phyloP scores from a whole-genome alignment of 35 echinoderm and acorn worm genomes.

The Hemicentrotus pulcherrimus region DNA sequence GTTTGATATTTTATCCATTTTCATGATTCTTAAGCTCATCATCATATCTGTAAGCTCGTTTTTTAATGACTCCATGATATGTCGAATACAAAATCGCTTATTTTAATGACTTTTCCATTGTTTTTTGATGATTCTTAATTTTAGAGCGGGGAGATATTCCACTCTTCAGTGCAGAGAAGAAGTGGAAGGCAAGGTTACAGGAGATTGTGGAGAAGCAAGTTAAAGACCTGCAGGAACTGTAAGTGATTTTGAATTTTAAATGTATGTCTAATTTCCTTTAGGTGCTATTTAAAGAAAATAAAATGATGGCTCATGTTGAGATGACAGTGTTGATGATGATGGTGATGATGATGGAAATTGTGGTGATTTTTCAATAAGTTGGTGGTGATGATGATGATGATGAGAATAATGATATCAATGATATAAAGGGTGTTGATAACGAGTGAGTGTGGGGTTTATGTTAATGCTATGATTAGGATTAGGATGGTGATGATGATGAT shows the following conservation, averaged over 20 bases:
- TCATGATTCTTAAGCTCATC: no score
- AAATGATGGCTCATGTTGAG: not conserved
- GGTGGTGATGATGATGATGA: not conserved
- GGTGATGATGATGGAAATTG: not conserved
- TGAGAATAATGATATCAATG: no score
- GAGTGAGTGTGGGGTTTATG: no score
- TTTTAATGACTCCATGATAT: no score
- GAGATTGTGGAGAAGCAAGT: constrained; percentile 83
- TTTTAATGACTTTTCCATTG: no score
- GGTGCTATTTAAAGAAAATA: not conserved
- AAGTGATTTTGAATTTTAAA: not conserved
- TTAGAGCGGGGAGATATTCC: constrained; percentile 75
- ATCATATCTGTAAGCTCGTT: no score
- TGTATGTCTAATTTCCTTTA: not conserved
- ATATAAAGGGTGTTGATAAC: no score
- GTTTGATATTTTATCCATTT: no score
- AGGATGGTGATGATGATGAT: not conserved
- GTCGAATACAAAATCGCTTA: no score
- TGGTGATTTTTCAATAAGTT: not conserved
- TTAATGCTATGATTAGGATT: no score
- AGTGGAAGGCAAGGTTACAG: constrained; percentile 64
- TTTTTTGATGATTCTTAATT: not conserved
- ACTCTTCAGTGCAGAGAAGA: constrained; percentile 59
- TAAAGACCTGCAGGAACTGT: constrained; percentile 68
- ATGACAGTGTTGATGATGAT: not conserved